phyloP scores from a whole-genome alignment of 1,140 invertebrate species.

The Theocolax elegans region DNA sequence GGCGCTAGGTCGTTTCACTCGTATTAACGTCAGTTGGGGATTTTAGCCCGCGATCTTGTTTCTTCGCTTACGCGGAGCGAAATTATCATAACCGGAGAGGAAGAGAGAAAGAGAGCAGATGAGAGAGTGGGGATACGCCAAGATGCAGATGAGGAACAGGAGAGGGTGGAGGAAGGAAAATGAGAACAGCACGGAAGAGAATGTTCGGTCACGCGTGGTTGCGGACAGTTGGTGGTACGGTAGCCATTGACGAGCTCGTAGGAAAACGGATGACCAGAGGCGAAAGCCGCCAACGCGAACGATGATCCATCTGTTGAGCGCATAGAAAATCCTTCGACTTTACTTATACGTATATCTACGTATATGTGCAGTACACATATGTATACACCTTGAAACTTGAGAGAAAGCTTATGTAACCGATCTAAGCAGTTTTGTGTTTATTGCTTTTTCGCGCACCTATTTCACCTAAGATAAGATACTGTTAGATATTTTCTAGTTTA shows the following conservation, averaged over 20 bases:
- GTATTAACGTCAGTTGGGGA: not conserved
- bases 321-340: too few relatives aligned
- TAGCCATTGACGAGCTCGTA: too few relatives aligned
- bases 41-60: not conserved
- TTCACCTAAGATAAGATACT: too few relatives aligned
- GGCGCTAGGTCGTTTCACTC: too few relatives aligned
- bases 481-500: too few relatives aligned
- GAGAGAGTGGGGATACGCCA: not conserved
- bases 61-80: not conserved
- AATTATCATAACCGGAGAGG: constrained; percentile 45
- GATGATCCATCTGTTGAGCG: too few relatives aligned
- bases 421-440: too few relatives aligned
- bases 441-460: too few relatives aligned
- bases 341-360: too few relatives aligned
- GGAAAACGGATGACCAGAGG: too few relatives aligned
- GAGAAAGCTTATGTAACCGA: not conserved
- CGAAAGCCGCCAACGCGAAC: constrained; percentile 48
- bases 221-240: constrained; percentile 43
- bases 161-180: constrained; percentile 43
- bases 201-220: constrained; percentile 63
- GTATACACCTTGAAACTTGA: too few relatives aligned
- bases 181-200: constrained; percentile 58
- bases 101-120: constrained; percentile 46
- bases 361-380: too few relatives aligned
- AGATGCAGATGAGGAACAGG: constrained; percentile 26